Conservation (phyloP, 2,113 vertebrate genomes). For the Megaceryle torquata region DNA sequence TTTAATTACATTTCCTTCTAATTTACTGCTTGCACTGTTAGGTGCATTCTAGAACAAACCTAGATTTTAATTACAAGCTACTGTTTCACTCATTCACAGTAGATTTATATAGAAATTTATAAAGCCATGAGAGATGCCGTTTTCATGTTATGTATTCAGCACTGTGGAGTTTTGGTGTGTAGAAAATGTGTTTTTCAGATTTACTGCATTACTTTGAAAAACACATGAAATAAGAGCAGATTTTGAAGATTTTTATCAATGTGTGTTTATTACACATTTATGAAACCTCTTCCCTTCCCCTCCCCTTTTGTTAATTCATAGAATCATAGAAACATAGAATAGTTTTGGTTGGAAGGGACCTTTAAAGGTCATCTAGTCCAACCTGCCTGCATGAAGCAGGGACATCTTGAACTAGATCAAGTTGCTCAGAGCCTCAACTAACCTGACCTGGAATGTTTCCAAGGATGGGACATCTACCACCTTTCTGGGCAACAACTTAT, state of each 20-base stretch:
- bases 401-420: too few relatives aligned
- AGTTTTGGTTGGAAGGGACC: too few relatives aligned
- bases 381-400: too few relatives aligned
- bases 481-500: too few relatives aligned
- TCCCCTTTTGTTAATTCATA: neutral
- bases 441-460: too few relatives aligned
- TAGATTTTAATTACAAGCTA: neutral
- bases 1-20: neutral
- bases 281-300: neutral
- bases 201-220: neutral
- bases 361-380: too few relatives aligned
- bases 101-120: neutral
- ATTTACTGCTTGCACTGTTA: neutral
- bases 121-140: neutral
- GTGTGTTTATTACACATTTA: neutral
- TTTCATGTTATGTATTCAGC: neutral
- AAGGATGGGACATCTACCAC: too few relatives aligned
- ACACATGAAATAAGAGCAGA: neutral
- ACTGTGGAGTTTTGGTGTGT: neutral
- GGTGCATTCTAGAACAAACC: neutral
- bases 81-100: neutral
- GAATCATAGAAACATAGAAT: too few relatives aligned
- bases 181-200: neutral
- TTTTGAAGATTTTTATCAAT: neutral
- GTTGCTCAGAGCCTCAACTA: too few relatives aligned